A percentile compares a stretch with the other conserved stretches of the same genome.
These are phyloP conservation scores for Mormyrus lacerda DNA, from an alignment of 2,113 vertebrate species.

Conservation along the genomic window DNA sequence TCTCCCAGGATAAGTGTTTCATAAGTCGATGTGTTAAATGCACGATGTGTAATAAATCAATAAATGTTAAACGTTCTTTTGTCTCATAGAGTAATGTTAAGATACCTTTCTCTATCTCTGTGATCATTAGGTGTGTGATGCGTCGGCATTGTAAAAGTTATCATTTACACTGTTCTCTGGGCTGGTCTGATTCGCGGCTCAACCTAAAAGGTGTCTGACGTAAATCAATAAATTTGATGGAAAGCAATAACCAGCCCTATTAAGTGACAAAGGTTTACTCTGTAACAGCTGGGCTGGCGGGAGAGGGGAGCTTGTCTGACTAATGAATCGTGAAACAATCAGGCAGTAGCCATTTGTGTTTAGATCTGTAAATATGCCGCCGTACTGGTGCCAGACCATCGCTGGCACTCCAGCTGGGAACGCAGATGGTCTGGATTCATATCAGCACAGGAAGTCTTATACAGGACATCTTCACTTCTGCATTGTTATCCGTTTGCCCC, in stretches of 20 bases:
- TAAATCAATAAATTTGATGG: constrained; percentile 99
- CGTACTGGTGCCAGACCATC: constrained; percentile 99
- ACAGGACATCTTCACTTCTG: constrained; percentile 33
- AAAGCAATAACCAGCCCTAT: constrained; percentile 98
- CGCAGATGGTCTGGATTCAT: constrained; percentile 99
- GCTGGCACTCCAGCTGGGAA: constrained; percentile 99
- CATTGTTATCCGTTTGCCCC: constrained; percentile 55
- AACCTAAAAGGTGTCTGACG: constrained; percentile 81
- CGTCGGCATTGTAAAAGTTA: neutral
- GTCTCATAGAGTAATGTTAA: neutral
- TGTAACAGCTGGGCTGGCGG: constrained; percentile 99
- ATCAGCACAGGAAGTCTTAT: constrained; percentile 70
- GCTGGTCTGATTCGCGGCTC: constrained; percentile 46
- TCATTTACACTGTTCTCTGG: constrained; percentile 24
- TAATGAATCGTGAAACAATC: constrained; percentile 99
- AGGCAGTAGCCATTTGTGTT: constrained; percentile 99
- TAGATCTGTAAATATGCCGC: constrained; percentile 99
- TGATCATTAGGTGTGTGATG: neutral
- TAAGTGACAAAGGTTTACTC: constrained; percentile 99
- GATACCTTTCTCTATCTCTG: neutral
- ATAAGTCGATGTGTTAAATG: neutral
- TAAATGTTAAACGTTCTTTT: neutral
- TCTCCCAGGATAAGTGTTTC: neutral
- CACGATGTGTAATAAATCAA: neutral
- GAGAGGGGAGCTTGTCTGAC: constrained; percentile 99